Evolutionary conservation across 2,797 vertebrate genomes (phyloP).

Genomic region (Hephaestus fuliginosus): DNA sequence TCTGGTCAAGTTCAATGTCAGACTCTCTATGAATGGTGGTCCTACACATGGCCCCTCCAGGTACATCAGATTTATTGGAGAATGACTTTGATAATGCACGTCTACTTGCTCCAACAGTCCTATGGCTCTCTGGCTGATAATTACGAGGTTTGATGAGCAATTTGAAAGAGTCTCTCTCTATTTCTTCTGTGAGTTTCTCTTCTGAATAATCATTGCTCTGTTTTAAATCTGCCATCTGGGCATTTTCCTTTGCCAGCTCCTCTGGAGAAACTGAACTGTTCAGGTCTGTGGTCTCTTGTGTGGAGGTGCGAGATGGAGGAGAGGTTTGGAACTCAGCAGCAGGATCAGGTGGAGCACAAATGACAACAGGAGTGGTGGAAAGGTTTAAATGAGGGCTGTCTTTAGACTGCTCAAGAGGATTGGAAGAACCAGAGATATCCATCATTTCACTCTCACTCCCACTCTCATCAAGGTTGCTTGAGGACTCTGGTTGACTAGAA

Average conservation of each 20-base stretch:
- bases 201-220: slow-evolving; percentile 47
- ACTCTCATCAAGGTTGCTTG: slow-evolving; percentile 52
- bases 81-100: slow-evolving; percentile 70
- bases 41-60: slow-evolving; percentile 48
- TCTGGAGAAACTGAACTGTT: slow-evolving; percentile 32
- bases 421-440: slow-evolving; percentile 77
- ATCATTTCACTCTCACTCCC: slow-evolving; percentile 77
- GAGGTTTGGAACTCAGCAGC: slow-evolving; percentile 14
- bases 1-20: slow-evolving; percentile 78
- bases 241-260: slow-evolving; percentile 36
- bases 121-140: slow-evolving; percentile 67
- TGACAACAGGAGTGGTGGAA: slow-evolving; percentile 25
- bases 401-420: slow-evolving; percentile 52
- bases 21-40: slow-evolving; percentile 50
- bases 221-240: slow-evolving; percentile 39
- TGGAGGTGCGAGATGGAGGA: slow-evolving; percentile 23
- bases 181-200: slow-evolving; percentile 56
- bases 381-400: slow-evolving; percentile 18
- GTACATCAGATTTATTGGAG: slow-evolving; percentile 54
- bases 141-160: slow-evolving; percentile 79
- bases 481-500: slow-evolving; percentile 60
- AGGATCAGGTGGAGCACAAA: slow-evolving; percentile 18
- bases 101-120: slow-evolving; percentile 67
- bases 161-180: slow-evolving; percentile 82
- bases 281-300: slow-evolving; percentile 31